Percentiles rank a stretch among this genome's conserved stretches.
These are phyloP conservation scores for Nematopogon swammerdamellus DNA, from an alignment of 2,888 invertebrate genomes.

Conservation along the genomic window DNA sequence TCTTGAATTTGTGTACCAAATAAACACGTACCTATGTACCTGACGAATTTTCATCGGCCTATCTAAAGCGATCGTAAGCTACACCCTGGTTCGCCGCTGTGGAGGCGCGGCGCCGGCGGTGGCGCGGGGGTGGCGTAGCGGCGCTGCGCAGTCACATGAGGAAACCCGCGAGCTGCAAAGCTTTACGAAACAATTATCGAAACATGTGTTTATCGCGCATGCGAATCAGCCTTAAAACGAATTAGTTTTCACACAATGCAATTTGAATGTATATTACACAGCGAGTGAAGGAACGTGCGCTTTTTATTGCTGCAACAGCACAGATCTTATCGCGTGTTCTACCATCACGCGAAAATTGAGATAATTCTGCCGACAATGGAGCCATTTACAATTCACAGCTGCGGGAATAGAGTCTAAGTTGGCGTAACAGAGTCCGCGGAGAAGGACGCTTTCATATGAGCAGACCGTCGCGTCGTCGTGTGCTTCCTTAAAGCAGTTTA, in stretches of 20 bases:
- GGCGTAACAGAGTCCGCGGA: background rate
- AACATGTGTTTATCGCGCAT: slow-evolving; percentile 55
- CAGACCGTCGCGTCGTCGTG: background rate
- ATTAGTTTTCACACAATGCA: slow-evolving; percentile 58
- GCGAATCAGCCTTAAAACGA: slow-evolving; percentile 53
- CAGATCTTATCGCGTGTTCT: background rate
- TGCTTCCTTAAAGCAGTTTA: slow-evolving; percentile 21
- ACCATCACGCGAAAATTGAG: background rate
- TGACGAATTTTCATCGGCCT: too few species aligned
- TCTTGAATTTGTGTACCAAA: too few species aligned
- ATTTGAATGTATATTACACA: slow-evolving; percentile 58
- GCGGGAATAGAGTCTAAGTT: background rate
- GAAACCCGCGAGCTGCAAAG: background rate
- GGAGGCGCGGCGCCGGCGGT: too few species aligned
- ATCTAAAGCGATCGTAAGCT: too few species aligned
- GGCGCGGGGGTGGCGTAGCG: too few species aligned
- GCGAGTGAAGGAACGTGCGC: slow-evolving; percentile 51
- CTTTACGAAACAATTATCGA: slow-evolving; percentile 42
- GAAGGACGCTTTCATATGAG: background rate
- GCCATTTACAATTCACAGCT: background rate
- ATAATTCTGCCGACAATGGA: background rate
- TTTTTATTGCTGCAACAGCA: slow-evolving; percentile 52
- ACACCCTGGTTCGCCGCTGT: too few species aligned
- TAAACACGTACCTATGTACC: too few species aligned
- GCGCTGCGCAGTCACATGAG: too few species aligned